Evolutionary conservation across 2,888 invertebrate genomes (phyloP), one percentile per base, ranked within the genome.

Genomic region (Agrypnus murinus): DNA sequence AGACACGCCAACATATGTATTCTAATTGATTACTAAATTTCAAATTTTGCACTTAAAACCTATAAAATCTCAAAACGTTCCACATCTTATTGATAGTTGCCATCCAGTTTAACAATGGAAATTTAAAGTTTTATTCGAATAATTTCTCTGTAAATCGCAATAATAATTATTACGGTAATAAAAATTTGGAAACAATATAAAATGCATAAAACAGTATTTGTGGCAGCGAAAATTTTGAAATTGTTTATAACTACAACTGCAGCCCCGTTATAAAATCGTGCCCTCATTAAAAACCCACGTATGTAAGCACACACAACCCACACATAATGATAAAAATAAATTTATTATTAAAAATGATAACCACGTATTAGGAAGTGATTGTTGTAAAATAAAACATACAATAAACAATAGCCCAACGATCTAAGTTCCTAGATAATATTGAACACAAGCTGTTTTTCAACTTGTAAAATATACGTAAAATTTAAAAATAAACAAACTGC

Each of bases 331-430:
- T 58, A 58, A 58, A 58, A 63, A 57, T 40, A 48, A 63, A 46
- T 36, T 25, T 45, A 64, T 66, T 69, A 64, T 66, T 69, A 74
- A 75, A 74, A 74, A 77, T 74, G 71, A 69, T 65, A 74, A 76
- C 74, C 77, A 77, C 77, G 77, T 75, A 77, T 77, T 77, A 77
- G 76, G 77, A 77, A 77, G 76, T 73, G 74, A 77, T 76, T 71
- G 76, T 73, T 72, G 70, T 75, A 76, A 76, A 25, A 75, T 68
- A 74, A 75, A 67, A 73, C 70, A 71, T 71, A 74, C 75, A 77
- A 77, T 77, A 76, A 75, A 77, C 77, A 77, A 77, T 77, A 60
- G 58, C 12, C 53, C 45, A 2, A 5, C 2, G 71, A 71, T 71
- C 43, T 62, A 66, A 53, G 62, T 46, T 50, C 48, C 12, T 6